Evolutionary conservation across 2,888 invertebrate genomes (phyloP), one percentile per base, ranked within the genome.

Genomic region (Synergus umbraculus): DNA sequence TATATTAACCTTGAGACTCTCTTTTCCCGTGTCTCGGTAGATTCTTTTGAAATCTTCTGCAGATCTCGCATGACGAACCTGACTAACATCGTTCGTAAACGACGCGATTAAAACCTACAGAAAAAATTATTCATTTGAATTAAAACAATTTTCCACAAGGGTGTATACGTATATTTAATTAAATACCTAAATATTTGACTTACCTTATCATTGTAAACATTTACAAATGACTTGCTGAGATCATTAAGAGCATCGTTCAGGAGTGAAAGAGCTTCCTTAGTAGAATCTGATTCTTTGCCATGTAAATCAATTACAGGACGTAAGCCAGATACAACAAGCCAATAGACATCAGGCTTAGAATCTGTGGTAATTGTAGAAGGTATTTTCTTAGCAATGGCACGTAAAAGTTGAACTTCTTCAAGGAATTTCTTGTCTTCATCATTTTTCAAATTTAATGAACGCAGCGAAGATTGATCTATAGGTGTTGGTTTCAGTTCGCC

Each of bases 391-490:
- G 93, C 93, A 83, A 96, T 93, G 67, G 94, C 93, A 86, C 94
- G 93, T 63, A 96, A 90, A 29, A 94, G 90, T 83, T 93, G 93
- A 18, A 96, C 91, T 90, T 96, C 95, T 83, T 93, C 93, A 9
- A 96, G 89, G 89, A 95, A 96, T 83, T 94, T 93, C 18, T 93
- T 92, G 87, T 95, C 95, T 88, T 95, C 95, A 29, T 95, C 95
- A 58, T 84, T 86, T 0, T 86, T 83, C 13, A 86, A 66, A 79
- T 83, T 90, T 80, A 91, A 83, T 54, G 85, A 82, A 84, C 86
- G 88, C 41, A 91, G 79, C n/a, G 86, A 86, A 49, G 86, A 85
- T 77, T 91, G 87, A 79, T 92, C 88, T 15, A 91, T 88, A 5
- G 89, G 85, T 3, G 85, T 87, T 22, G 89, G 89, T 66, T 90